Conservation (phyloP, 2,113 vertebrate genomes). For the Dasyprocta punctata region DNA sequence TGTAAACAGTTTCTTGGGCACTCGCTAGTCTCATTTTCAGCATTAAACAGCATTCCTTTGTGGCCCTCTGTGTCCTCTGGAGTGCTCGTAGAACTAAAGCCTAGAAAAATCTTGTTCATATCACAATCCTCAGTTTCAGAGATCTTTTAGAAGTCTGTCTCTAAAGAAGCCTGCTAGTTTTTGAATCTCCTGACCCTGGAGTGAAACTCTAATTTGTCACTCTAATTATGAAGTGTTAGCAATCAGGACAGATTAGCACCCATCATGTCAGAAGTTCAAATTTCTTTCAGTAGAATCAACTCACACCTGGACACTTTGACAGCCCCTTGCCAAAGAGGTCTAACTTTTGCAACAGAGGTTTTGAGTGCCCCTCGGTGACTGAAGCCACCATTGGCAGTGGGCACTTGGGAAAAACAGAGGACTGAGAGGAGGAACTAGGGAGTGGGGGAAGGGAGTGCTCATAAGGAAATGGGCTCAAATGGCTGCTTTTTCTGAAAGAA, state of each 20-base stretch:
- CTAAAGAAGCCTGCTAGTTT: slow-evolving; percentile 13
- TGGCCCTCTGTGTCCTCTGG: background rate
- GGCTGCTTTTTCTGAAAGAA: background rate
- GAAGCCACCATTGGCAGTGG: background rate
- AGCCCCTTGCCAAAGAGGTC: background rate
- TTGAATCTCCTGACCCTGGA: background rate
- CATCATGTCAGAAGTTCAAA: slow-evolving; percentile 41
- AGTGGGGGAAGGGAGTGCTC: background rate
- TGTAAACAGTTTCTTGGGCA: background rate
- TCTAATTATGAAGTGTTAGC: slow-evolving; percentile 60
- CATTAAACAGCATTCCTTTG: background rate
- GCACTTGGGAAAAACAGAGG: background rate
- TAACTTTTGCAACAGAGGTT: slow-evolving; percentile 7
- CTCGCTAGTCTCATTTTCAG: background rate
- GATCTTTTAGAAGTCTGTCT: background rate
- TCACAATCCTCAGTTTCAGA: background rate
- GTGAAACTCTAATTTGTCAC: slow-evolving; percentile 7
- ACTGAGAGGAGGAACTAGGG: background rate
- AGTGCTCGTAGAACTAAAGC: background rate
- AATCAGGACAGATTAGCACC: slow-evolving; percentile 54
- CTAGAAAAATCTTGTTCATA: background rate
- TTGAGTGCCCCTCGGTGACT: background rate
- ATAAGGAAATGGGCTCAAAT: background rate
- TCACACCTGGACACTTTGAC: background rate
- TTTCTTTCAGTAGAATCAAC: slow-evolving; percentile 41